These are phyloP conservation scores for Grus americana DNA, from an alignment of 2,113 vertebrate genomes.

Conservation along the genomic window DNA sequence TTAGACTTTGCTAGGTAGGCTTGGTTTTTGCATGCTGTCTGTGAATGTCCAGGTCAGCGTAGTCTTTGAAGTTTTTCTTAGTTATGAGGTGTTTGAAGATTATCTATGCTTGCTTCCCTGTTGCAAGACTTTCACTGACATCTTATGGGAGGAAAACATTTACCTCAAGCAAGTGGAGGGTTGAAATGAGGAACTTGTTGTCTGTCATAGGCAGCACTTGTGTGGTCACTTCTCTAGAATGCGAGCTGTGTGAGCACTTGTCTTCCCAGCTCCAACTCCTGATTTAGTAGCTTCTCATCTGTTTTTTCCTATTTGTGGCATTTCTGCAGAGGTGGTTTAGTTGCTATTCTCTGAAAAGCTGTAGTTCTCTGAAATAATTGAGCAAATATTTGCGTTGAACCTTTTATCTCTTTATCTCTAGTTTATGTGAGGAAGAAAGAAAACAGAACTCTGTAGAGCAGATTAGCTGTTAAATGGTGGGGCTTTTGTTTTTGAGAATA, in stretches of 20 bases:
- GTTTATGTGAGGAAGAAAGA: not conserved
- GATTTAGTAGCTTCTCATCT: not conserved
- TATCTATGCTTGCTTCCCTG: not conserved
- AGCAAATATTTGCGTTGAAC: not conserved
- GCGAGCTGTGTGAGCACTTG: not conserved
- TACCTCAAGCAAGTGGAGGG: not conserved
- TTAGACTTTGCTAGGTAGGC: not conserved
- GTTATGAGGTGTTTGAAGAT: not conserved
- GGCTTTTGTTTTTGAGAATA: not conserved
- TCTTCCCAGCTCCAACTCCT: not conserved
- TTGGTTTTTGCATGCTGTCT: not conserved
- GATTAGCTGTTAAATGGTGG: not conserved
- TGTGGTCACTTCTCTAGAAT: not conserved
- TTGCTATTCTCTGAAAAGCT: not conserved
- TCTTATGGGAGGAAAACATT: not conserved
- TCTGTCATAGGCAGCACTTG: not conserved
- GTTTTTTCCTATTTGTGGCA: not conserved
- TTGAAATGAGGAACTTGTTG: not conserved
- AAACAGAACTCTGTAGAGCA: not conserved
- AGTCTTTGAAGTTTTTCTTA: not conserved
- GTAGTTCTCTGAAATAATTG: not conserved
- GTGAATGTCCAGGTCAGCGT: not conserved
- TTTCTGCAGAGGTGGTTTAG: not conserved
- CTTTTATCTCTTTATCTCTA: not conserved
- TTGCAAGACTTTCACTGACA: not conserved